Conservation (phyloP, 2,888 invertebrate genomes). For the Julus scanicus region DNA sequence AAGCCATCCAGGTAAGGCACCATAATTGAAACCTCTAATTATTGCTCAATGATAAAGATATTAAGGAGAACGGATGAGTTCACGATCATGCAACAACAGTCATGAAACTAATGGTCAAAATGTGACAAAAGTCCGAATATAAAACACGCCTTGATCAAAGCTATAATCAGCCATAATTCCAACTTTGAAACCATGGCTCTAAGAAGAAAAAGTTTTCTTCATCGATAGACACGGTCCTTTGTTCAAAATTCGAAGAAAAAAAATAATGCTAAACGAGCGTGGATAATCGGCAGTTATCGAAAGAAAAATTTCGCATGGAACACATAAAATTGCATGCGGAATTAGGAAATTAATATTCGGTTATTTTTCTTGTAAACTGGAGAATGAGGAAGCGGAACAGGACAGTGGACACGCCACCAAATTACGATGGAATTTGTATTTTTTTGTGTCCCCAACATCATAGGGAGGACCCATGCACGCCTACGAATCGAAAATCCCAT, state of each 20-base stretch:
- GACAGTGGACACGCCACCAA: conserved; percentile 34
- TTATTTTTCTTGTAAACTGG: background rate
- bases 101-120: background rate
- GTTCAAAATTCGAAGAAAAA: background rate
- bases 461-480: background rate
- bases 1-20: conserved; percentile 28
- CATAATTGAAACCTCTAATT: conserved; percentile 9
- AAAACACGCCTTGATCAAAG: background rate
- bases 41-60: background rate
- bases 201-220: conserved; percentile 1
- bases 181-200: background rate
- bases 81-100: background rate
- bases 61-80: background rate
- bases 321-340: background rate
- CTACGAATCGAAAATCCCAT: conserved; percentile 23
- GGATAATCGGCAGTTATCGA: conserved; percentile 7
- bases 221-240: conserved; percentile 26
- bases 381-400: conserved; percentile 8
- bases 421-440: background rate
- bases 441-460: background rate
- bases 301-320: background rate
- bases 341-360: background rate
- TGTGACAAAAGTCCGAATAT: background rate
- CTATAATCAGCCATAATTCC: conserved; percentile 35
- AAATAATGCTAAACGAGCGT: background rate